A percentile compares a stretch with the other conserved stretches of the same genome.
These are phyloP conservation scores for Centropyge bicolor DNA, from an alignment of 2,797 vertebrate species.

Conservation along the genomic window DNA sequence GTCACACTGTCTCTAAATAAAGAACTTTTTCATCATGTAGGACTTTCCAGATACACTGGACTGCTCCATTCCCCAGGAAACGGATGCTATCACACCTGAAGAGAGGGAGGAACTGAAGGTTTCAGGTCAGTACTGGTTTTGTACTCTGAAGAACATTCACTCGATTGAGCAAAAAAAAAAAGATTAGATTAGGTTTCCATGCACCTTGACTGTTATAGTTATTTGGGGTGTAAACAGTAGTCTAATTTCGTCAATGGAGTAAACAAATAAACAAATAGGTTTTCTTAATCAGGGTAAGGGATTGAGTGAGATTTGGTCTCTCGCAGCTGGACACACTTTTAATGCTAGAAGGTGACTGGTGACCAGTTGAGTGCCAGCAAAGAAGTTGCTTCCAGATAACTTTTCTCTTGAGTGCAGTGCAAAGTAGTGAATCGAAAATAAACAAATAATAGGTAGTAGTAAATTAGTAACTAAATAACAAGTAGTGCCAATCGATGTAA, in stretches of 20 bases:
- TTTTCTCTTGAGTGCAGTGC: background rate
- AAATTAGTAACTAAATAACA: background rate
- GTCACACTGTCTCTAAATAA: background rate
- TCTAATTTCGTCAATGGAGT: background rate
- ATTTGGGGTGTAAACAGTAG: background rate
- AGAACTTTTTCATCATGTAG: constrained; percentile 48
- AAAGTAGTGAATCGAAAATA: background rate
- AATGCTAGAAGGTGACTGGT: background rate
- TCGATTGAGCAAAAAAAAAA: background rate
- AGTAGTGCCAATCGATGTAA: background rate
- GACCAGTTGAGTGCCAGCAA: background rate
- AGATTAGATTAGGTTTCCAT: background rate
- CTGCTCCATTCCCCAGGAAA: constrained; percentile 89
- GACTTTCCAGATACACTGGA: constrained; percentile 87
- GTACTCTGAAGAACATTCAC: background rate
- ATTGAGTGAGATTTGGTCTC: too few relatives aligned
- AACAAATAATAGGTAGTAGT: background rate
- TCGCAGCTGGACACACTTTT: too few relatives aligned
- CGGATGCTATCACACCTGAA: constrained; percentile 94
- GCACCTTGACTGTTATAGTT: background rate
- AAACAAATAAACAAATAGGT: background rate
- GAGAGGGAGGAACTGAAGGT: constrained; percentile 98
- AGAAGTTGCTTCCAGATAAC: background rate
- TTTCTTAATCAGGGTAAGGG: background rate
- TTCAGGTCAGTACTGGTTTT: constrained; percentile 86